Evolutionary conservation across 2,888 invertebrate genomes (phyloP).

Genomic region (Metopia argyrocephala): DNA sequence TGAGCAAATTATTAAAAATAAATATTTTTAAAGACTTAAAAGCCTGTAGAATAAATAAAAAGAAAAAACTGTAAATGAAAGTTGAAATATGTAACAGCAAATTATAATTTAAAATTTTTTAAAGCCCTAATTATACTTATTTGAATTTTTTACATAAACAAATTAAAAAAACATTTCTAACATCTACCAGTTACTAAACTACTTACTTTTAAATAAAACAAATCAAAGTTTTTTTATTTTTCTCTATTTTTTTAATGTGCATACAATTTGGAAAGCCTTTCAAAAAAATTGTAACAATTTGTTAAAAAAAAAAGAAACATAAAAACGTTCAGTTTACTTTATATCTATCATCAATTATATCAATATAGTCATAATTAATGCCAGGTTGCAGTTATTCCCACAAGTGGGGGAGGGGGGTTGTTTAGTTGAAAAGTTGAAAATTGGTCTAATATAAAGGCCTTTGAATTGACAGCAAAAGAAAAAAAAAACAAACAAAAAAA

Average conservation of each 20-base stretch:
- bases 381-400: slow-evolving; percentile 3
- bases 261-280: neutral
- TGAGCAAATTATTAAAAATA: no score
- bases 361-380: neutral
- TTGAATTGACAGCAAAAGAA: slow-evolving; percentile 39
- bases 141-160: neutral
- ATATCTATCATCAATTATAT: neutral
- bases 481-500: no score
- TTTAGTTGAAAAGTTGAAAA: slow-evolving; percentile 1
- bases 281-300: neutral
- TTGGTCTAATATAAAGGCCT: slow-evolving; percentile 24
- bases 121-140: neutral
- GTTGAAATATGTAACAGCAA: no score
- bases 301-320: neutral
- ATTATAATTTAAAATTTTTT: no score
- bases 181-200: neutral
- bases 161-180: neutral
- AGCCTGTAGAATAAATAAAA: no score
- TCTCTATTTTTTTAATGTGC: neutral
- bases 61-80: no score
- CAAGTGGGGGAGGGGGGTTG: neutral
- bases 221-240: neutral
- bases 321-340: neutral
- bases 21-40: no score
- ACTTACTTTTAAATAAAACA: neutral